Evolutionary conservation across 2,888 invertebrate genomes (phyloP), one percentile per base, ranked within the genome.

Genomic region (Eupithecia abbreviata): DNA sequence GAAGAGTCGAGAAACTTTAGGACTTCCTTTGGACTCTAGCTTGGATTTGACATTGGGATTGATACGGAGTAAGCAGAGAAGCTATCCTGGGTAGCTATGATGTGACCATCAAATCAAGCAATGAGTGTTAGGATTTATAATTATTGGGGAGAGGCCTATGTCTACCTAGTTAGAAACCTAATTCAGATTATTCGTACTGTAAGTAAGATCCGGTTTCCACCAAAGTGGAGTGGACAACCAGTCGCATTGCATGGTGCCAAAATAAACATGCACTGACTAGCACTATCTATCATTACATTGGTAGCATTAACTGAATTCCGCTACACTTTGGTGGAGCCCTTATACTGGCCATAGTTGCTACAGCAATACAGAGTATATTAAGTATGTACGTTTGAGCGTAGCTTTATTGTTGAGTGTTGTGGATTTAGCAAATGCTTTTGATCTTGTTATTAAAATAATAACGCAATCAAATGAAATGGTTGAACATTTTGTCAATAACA

Each of bases 401-500:
- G 65, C 41, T 65, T 41, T n/a, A 30, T 30, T 69, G 10, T 58
- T 58, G 18, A 58, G 55, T 58, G 55, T 58, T 69, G 9, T 76
- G 18, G n/a, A 71, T 69, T 66, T 75, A 15, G 41, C 4, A 41
- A 70, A 67, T 43, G 77, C 75, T 67, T 77, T 58, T 67, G 58
- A 72, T 13, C 41, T 71, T 65, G 42, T 71, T 65, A 71, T 51
- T 66, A 41, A 75, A 71, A 69, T 30, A 47, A 74, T 55, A 13
- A 10, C 58, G 4, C 49, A n/a, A 70, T 58, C 0, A 58, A 58
- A 58, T 9, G 3, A 58, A 58, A 10, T 75, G 12, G 45, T 68
- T 7, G 30, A 43, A 75, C 18, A 41, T 71, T 72, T 72, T 45
- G 49, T 58, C 15, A 71, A 76, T 76, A 67, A 71, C 67, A 76